Evolutionary conservation across 2,888 invertebrate species (phyloP), one percentile per base, ranked within the genome.

Genomic region (Andricus quercusramuli): DNA sequence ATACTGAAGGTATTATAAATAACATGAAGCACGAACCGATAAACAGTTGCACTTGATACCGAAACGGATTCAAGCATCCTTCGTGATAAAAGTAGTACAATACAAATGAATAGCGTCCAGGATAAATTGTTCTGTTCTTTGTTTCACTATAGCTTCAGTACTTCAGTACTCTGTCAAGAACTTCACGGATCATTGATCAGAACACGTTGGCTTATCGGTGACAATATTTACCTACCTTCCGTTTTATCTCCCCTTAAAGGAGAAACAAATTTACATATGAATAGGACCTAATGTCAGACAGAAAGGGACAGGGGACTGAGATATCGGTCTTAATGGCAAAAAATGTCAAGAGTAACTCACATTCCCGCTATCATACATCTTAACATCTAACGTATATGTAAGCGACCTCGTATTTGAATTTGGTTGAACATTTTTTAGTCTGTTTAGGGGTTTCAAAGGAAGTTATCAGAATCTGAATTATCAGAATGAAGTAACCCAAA

Each of bases 121-220:
- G n/a, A 74, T 74, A 74, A 74, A 74, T 56, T 29, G 51, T 20
- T 20, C 74, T 56, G 37, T 66, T 68, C 77, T 37, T 68, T 67
- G 59, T 62, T 51, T 77, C 66, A 25, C 62, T 80, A 80, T 80
- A 68, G 68, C 29, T 59, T 70, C 59, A 41, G 47, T 62, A 37
- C 59, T 80, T 17, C 64, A 65, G 78, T 37, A 37, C 0, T 37
- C 6, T 37, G 37, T 37, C 80, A 65, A 56, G 65, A 78, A 32
- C 62, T 51, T 68, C 77, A 78, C 51, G 64, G 79, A 79, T 77
- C 79, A 80, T 68, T 80, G 77, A 80, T 59, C 79, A 65, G 79
- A 77, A 80, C 37, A 47, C 56, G 66, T 29, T 66, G 56, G 51
- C 56, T 59, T 62, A 65, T 77, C 59, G 77, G 41, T 80, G 66